These are phyloP conservation scores for Phalloptychus januarius DNA, from an alignment of 2,797 vertebrate species.

Conservation along the genomic window DNA sequence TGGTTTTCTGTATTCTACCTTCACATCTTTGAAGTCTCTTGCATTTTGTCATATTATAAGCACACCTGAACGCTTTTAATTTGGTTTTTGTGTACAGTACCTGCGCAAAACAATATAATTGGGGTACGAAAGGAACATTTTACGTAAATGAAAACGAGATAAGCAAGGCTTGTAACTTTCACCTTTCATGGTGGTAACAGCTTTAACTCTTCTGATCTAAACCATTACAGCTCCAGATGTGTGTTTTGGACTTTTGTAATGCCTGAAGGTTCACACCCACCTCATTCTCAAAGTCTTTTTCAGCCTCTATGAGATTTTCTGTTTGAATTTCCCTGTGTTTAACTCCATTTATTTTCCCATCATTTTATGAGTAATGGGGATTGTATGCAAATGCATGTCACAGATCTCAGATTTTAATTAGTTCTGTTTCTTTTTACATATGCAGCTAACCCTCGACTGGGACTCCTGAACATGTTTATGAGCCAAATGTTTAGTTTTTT, in stretches of 20 bases:
- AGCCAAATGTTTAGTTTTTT: not conserved
- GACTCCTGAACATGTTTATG: not conserved
- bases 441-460: not conserved
- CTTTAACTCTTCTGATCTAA: not conserved
- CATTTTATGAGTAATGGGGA: not conserved
- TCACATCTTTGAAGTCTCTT: not conserved
- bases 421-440: not conserved
- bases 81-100: not conserved
- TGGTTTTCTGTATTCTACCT: not conserved
- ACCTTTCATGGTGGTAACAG: not conserved
- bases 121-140: not conserved
- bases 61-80: not conserved
- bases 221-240: not conserved
- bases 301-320: no score
- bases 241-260: not conserved
- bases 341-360: no score
- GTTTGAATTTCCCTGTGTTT: no score
- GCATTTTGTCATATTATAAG: not conserved
- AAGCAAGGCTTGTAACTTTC: not conserved
- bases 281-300: not conserved
- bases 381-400: not conserved
- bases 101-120: not conserved
- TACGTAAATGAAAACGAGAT: not conserved
- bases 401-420: not conserved
- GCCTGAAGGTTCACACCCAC: not conserved